Evolutionary conservation across 2,113 vertebrate species (phyloP).

Genomic region (Tragelaphus strepsiceros): DNA sequence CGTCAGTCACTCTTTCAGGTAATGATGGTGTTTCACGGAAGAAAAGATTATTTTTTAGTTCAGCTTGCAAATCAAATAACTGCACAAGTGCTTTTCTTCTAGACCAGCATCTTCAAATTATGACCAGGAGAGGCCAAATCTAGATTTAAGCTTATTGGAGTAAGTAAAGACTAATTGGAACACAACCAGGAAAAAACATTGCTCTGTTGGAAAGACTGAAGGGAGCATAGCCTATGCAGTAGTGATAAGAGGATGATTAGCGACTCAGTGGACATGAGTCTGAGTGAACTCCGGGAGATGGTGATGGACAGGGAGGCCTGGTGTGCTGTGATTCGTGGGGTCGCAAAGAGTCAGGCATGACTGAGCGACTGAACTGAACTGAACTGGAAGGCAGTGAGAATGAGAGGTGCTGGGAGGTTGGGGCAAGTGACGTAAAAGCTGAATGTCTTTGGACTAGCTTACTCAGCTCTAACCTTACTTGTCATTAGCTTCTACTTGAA

Average conservation of each 20-base stretch:
- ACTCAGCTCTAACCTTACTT: background rate
- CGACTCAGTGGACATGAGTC: no score
- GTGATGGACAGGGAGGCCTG: no score
- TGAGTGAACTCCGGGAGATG: no score
- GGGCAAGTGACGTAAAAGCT: background rate
- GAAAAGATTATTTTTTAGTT: background rate
- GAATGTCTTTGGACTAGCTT: background rate
- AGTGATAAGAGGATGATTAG: background rate
- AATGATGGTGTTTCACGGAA: background rate
- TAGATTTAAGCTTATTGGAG: background rate
- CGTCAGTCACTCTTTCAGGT: background rate
- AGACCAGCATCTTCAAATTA: background rate
- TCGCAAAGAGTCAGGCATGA: no score
- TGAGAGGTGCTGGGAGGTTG: background rate
- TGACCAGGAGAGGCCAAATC: background rate
- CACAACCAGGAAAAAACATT: background rate
- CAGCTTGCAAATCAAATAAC: background rate
- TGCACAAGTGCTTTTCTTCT: background rate
- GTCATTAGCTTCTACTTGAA: background rate
- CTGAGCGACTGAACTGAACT: no score
- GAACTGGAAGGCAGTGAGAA: background rate
- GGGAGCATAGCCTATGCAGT: background rate
- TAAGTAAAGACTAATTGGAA: background rate
- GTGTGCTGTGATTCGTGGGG: no score
- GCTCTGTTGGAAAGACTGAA: background rate